Evolutionary conservation across 2,113 vertebrate genomes (phyloP).

Genomic region (Takifugu bimaculatus): DNA sequence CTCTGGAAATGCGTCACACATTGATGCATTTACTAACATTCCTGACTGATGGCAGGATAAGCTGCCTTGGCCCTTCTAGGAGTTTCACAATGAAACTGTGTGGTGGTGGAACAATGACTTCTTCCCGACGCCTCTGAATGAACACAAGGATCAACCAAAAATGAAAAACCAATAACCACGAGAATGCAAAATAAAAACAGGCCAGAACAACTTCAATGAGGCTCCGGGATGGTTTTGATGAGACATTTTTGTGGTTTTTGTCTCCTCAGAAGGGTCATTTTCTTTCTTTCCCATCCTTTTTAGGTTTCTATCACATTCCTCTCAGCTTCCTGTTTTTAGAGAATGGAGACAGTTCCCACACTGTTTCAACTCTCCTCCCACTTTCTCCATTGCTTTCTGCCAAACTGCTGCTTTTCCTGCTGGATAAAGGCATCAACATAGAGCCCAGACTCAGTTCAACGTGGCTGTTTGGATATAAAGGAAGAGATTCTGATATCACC

Average conservation of each 20-base stretch:
- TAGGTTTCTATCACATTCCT: constrained; percentile 63
- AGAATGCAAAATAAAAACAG: constrained; percentile 46
- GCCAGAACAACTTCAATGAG: constrained; percentile 39
- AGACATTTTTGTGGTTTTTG: constrained; percentile 50
- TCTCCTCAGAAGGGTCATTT: constrained; percentile 43
- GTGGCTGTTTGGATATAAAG: too few relatives aligned
- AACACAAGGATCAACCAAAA: constrained; percentile 58
- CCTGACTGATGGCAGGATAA: constrained; percentile 22
- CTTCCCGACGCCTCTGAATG: constrained; percentile 64
- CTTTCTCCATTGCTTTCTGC: constrained; percentile 23
- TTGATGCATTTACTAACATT: constrained; percentile 45
- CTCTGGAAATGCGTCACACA: constrained; percentile 40
- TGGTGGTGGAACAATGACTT: constrained; percentile 63
- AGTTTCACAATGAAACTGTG: constrained; percentile 65
- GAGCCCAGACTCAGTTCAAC: background rate
- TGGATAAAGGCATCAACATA: constrained; percentile 1
- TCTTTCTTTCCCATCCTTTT: constrained; percentile 50
- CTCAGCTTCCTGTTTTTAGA: constrained; percentile 66
- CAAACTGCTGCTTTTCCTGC: constrained; percentile 16
- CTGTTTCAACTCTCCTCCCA: constrained; percentile 50
- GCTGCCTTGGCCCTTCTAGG: constrained; percentile 33
- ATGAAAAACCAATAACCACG: constrained; percentile 54
- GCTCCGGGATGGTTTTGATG: constrained; percentile 21
- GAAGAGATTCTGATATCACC: too few relatives aligned
- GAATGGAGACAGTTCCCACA: constrained; percentile 67